Evolutionary conservation across 2,888 invertebrate genomes (phyloP).

Genomic region (Drosophila koepferae): DNA sequence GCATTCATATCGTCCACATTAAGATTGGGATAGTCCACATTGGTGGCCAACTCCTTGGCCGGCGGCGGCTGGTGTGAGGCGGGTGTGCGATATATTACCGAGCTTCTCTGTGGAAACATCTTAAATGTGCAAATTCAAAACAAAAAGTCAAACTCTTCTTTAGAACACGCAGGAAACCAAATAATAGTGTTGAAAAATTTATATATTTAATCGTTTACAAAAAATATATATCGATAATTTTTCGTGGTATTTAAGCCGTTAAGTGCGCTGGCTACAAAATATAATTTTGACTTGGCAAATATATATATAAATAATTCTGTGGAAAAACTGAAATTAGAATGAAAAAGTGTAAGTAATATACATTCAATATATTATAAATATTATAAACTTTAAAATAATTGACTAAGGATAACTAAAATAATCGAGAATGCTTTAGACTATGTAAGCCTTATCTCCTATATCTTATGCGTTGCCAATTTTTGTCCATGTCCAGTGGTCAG

Average conservation of each 20-base stretch:
- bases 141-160: slow-evolving; percentile 5
- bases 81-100: slow-evolving; percentile 75
- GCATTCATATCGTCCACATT: slow-evolving; percentile 83
- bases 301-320: not conserved
- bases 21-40: slow-evolving; percentile 84
- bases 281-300: not conserved
- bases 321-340: not conserved
- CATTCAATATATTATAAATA: not conserved
- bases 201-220: not conserved
- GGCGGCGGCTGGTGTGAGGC: slow-evolving; percentile 78
- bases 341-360: not conserved
- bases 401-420: too few relatives aligned
- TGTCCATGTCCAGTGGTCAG: slow-evolving; percentile 67
- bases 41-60: slow-evolving; percentile 70
- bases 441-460: slow-evolving; percentile 6
- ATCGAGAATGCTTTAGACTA: not conserved
- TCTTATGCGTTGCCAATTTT: slow-evolving; percentile 53
- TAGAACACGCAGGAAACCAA: not conserved
- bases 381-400: too few relatives aligned
- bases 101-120: slow-evolving; percentile 80
- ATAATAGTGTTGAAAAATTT: not conserved
- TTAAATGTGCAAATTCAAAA: not conserved
- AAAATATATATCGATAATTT: slow-evolving; percentile 1
- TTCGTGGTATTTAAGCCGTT: not conserved
- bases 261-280: not conserved